phyloP scores from a whole-genome alignment of 2,888 invertebrate species.

The Ophion ventricosus region DNA sequence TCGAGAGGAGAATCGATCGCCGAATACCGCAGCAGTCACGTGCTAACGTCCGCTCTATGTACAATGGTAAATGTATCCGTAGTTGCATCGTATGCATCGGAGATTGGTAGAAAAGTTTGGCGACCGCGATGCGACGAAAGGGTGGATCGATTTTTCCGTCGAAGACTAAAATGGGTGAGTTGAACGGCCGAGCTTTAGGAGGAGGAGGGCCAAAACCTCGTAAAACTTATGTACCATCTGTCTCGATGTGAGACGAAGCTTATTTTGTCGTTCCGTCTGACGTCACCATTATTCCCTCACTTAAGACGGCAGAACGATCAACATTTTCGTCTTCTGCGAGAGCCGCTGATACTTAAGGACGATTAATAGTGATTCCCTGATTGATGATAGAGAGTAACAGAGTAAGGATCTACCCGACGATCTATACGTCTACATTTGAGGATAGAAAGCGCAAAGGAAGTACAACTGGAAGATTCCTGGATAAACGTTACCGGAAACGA shows the following conservation, averaged over 20 bases:
- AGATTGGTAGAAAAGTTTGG: slow-evolving; percentile 45
- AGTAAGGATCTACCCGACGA: slow-evolving; percentile 57
- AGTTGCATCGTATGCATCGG: slow-evolving; percentile 1
- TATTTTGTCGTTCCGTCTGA: not conserved
- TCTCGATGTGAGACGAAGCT: slow-evolving; percentile 9
- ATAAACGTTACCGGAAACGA: not conserved
- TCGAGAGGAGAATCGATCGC: slow-evolving; percentile 55
- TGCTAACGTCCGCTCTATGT: slow-evolving; percentile 6
- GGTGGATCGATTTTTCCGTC: slow-evolving; percentile 46
- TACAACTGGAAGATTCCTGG: not conserved
- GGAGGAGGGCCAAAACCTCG: slow-evolving; percentile 15
- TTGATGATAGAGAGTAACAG: slow-evolving; percentile 70
- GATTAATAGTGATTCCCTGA: slow-evolving; percentile 75
- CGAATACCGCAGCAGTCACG: slow-evolving; percentile 35
- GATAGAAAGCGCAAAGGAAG: slow-evolving; percentile 20
- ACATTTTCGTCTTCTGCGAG: slow-evolving; percentile 63
- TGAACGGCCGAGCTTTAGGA: slow-evolving; percentile 27
- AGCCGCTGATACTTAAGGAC: slow-evolving; percentile 72
- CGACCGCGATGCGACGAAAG: slow-evolving; percentile 22
- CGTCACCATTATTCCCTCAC: slow-evolving; percentile 10
- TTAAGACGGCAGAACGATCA: slow-evolving; percentile 44
- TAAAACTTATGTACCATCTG: slow-evolving; percentile 27
- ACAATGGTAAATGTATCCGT: slow-evolving; percentile 13
- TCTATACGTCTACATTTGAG: slow-evolving; percentile 10
- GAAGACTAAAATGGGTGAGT: slow-evolving; percentile 32